Percentiles rank a stretch among this genome's conserved stretches.
Evolutionary conservation across 2,888 invertebrate species (phyloP).

Genomic region (Hybos culiciformis): DNA sequence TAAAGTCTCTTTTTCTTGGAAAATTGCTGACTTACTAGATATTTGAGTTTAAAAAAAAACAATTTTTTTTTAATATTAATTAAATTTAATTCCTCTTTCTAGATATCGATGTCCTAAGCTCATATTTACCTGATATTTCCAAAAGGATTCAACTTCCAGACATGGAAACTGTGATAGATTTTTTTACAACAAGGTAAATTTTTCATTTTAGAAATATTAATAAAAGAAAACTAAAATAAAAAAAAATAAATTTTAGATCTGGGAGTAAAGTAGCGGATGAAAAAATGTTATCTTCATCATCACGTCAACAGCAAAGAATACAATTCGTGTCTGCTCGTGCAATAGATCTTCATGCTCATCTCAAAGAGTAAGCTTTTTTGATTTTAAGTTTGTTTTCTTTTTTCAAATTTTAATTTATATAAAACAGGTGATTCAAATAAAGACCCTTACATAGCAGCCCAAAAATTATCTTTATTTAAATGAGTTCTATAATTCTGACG

Average conservation of each 20-base stretch:
- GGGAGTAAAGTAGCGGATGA: conserved; percentile 8
- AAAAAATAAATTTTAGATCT: conserved; percentile 5
- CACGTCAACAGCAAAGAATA: conserved; percentile 11
- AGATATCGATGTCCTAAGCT: conserved; percentile 49
- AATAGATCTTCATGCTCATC: conserved; percentile 36
- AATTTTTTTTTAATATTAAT: conserved; percentile 2
- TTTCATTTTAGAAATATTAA: no score
- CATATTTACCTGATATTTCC: conserved; percentile 52
- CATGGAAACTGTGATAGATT: conserved; percentile 54
- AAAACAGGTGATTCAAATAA: neutral
- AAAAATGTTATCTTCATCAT: conserved; percentile 7
- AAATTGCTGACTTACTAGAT: neutral
- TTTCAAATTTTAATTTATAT: neutral
- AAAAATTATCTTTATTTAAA: neutral
- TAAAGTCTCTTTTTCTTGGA: no score
- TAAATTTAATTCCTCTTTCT: conserved; percentile 9
- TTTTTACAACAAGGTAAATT: conserved; percentile 48
- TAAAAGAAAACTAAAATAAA: neutral
- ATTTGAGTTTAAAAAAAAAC: neutral
- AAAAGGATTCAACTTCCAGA: conserved; percentile 52
- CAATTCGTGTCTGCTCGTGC: conserved; percentile 19
- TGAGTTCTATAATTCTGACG: no score
- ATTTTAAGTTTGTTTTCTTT: conserved; percentile 4
- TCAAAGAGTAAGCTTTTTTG: conserved; percentile 34
- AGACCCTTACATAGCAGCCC: neutral